Percentiles rank a stretch among this genome's conserved stretches.
These are phyloP conservation scores for Protosalanx chinensis DNA, from an alignment of 2,797 vertebrate genomes.

Conservation along the genomic window DNA sequence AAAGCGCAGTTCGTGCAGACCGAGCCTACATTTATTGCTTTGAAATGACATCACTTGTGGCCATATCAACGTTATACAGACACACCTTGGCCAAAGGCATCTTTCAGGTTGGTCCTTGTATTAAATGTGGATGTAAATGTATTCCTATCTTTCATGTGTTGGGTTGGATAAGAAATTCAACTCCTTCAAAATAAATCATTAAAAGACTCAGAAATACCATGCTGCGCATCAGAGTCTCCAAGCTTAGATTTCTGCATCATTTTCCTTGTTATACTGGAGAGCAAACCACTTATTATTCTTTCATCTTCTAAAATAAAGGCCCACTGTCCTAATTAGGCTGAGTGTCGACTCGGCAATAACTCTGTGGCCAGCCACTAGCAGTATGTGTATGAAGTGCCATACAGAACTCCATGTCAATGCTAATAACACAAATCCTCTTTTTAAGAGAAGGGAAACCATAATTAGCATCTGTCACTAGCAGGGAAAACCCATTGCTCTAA, in stretches of 20 bases:
- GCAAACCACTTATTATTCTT: not conserved
- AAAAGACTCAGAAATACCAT: not conserved
- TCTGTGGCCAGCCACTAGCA: constrained; percentile 2
- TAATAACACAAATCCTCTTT: constrained; percentile 18
- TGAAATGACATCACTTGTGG: not conserved
- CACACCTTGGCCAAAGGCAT: not conserved
- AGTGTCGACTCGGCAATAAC: constrained; percentile 17
- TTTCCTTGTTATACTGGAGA: not conserved
- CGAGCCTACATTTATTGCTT: too few species aligned
- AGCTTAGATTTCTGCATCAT: not conserved
- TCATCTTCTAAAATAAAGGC: not conserved
- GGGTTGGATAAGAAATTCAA: not conserved
- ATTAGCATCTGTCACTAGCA: constrained; percentile 37
- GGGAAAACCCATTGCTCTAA: constrained; percentile 37
- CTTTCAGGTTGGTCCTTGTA: not conserved
- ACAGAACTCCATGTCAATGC: constrained; percentile 31
- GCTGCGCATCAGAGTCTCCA: not conserved
- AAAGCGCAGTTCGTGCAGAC: not conserved
- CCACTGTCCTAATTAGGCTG: not conserved
- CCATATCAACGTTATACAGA: not conserved
- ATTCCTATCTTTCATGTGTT: not conserved
- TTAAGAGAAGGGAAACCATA: constrained; percentile 21
- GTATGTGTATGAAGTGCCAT: constrained; percentile 25
- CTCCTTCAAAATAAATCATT: not conserved
- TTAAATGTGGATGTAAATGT: too few species aligned